Evolutionary conservation across 2,113 vertebrate genomes (phyloP).

Genomic region (Etia nguti): DNA sequence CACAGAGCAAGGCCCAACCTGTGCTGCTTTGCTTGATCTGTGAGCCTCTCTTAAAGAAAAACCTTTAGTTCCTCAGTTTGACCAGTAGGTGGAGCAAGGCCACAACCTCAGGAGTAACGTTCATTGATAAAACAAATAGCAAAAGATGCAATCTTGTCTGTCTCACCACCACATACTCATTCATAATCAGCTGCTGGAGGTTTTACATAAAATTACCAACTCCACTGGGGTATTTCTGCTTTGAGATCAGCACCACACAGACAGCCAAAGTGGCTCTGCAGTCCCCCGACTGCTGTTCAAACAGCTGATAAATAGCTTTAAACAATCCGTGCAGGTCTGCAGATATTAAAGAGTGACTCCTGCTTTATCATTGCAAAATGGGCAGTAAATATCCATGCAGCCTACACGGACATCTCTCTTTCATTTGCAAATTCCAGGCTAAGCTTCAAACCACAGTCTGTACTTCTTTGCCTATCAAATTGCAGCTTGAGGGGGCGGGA

Average conservation of each 20-base stretch:
- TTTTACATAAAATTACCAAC: background rate
- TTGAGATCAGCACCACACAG: background rate
- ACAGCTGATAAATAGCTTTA: background rate
- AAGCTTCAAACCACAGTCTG: background rate
- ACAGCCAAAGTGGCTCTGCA: background rate
- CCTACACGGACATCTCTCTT: background rate
- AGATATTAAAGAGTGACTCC: background rate
- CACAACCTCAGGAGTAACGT: background rate
- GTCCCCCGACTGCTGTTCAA: background rate
- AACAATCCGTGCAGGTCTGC: background rate
- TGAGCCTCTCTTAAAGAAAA: background rate
- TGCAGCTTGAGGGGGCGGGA: background rate
- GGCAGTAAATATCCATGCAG: background rate
- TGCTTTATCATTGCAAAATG: background rate
- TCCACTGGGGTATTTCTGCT: background rate
- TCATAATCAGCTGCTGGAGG: slow-evolving; percentile 21
- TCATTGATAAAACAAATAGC: slow-evolving; percentile 52
- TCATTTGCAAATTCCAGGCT: background rate
- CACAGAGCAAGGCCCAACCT: background rate
- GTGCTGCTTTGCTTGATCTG: background rate
- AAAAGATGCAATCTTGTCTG: background rate
- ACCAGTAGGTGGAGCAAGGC: slow-evolving; percentile 47
- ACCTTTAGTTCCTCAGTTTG: background rate
- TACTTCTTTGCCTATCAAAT: background rate
- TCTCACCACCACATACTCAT: slow-evolving; percentile 52